These are phyloP conservation scores for Drosophila engyochracea DNA, from an alignment of 2,888 invertebrate genomes.

Conservation along the genomic window DNA sequence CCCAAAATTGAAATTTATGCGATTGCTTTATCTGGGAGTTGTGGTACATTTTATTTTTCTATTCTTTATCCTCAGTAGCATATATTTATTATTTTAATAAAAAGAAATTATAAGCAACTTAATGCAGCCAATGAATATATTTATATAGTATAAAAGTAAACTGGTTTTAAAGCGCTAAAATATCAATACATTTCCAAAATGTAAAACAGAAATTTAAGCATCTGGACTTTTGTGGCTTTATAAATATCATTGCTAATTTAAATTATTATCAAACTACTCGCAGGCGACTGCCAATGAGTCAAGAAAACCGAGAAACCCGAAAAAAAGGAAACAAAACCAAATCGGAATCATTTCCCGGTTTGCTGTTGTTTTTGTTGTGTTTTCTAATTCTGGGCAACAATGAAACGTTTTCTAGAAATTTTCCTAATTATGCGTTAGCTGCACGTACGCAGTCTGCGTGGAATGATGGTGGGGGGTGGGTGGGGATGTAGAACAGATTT, in stretches of 20 bases:
- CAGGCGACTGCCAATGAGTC: conserved; percentile 6
- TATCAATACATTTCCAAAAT: neutral
- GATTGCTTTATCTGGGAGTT: neutral
- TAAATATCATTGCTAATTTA: neutral
- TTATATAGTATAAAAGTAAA: neutral
- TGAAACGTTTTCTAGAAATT: conserved; percentile 56
- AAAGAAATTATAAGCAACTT: neutral
- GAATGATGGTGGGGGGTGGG: neutral
- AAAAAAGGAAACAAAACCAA: conserved; percentile 14
- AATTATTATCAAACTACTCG: conserved; percentile 41
- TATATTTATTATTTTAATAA: neutral
- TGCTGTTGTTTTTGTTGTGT: conserved; percentile 18
- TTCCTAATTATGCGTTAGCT: conserved; percentile 77
- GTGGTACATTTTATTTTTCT: neutral
- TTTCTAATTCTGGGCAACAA: conserved; percentile 47
- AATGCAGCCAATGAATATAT: neutral
- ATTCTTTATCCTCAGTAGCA: neutral
- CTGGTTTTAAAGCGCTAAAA: neutral
- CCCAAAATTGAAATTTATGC: neutral
- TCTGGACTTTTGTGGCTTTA: neutral
- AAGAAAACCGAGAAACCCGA: conserved; percentile 1
- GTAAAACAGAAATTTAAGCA: neutral
- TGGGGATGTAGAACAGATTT: conserved; percentile 33
- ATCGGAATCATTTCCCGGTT: conserved; percentile 8
- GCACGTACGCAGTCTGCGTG: conserved; percentile 57